phyloP scores from a whole-genome alignment of 1,140 invertebrate species.

The Drosophila punjabiensis region DNA sequence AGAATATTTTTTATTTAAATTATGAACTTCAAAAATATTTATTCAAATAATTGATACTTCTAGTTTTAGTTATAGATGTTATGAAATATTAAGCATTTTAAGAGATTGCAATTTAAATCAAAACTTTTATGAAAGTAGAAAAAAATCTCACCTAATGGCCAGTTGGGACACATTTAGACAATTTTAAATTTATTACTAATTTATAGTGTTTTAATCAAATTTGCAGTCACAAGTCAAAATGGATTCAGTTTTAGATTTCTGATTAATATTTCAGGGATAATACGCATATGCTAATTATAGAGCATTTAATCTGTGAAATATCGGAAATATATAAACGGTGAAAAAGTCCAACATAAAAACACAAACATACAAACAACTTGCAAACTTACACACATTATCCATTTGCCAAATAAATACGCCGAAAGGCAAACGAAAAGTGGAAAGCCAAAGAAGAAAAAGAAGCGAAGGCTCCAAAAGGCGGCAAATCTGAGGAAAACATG shows the following conservation, averaged over 20 bases:
- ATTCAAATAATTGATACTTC: too few species aligned
- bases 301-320: conserved; percentile 13
- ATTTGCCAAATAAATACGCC: conserved; percentile 70
- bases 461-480: conserved; percentile 61
- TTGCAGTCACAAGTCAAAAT: not conserved
- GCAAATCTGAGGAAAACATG: conserved; percentile 39
- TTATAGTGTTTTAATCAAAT: not conserved
- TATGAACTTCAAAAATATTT: too few species aligned
- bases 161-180: too few species aligned
- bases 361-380: not conserved
- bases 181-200: not conserved
- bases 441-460: conserved; percentile 14
- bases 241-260: not conserved
- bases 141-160: too few species aligned
- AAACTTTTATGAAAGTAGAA: too few species aligned
- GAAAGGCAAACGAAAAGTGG: conserved; percentile 5
- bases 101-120: too few species aligned
- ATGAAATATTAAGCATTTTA: too few species aligned
- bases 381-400: conserved; percentile 40
- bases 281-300: not conserved
- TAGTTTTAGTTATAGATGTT: too few species aligned
- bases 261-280: not conserved
- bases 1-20: too few species aligned
- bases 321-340: conserved; percentile 47
- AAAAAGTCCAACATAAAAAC: conserved; percentile 15